Evolutionary conservation across 2,888 invertebrate genomes (phyloP).

Genomic region (Belgica antarctica): DNA sequence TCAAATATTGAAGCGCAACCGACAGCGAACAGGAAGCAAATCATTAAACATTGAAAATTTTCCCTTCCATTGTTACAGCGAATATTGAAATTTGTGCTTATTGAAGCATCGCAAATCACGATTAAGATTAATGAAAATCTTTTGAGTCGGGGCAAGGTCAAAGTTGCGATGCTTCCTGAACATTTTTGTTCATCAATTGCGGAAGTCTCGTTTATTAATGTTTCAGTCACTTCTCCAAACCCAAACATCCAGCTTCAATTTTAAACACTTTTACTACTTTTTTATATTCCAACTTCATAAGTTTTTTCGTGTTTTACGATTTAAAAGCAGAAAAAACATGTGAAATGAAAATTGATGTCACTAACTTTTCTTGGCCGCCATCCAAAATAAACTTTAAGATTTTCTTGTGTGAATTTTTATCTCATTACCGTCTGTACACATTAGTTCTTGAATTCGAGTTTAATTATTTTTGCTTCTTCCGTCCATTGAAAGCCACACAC

Average conservation of each 20-base stretch:
- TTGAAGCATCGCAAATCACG: not conserved
- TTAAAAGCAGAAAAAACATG: not conserved
- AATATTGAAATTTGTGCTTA: not conserved
- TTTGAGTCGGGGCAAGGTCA: not conserved
- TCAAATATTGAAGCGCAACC: not conserved
- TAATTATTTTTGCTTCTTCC: not conserved
- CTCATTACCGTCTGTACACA: not conserved
- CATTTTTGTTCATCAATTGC: too few species aligned
- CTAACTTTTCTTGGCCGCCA: not conserved
- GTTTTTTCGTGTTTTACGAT: too few species aligned
- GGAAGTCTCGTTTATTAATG: too few species aligned
- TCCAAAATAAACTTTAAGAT: not conserved
- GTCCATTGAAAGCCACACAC: not conserved
- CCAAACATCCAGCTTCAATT: too few species aligned
- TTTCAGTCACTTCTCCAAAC: too few species aligned
- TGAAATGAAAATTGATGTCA: not conserved
- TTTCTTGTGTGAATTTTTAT: not conserved
- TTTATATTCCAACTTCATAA: too few species aligned
- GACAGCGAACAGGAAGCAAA: not conserved
- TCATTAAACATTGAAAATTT: not conserved
- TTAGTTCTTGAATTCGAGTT: not conserved
- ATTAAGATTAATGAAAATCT: not conserved
- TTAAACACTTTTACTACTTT: too few species aligned
- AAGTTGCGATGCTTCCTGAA: not conserved
- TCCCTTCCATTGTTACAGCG: not conserved